These are phyloP conservation scores for Istiophorus platypterus DNA, from an alignment of 2,113 vertebrate species.

Conservation along the genomic window DNA sequence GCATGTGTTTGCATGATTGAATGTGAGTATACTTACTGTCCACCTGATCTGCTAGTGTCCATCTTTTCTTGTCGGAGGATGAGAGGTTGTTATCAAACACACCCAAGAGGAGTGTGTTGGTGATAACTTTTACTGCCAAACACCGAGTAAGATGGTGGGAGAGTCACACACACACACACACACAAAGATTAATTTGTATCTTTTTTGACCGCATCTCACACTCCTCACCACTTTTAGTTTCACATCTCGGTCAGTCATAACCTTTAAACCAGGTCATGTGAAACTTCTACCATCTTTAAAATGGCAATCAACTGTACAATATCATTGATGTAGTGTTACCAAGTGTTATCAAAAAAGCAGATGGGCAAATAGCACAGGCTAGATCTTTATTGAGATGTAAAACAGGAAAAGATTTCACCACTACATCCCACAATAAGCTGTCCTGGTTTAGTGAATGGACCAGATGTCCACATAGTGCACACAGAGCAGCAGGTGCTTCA, in stretches of 20 bases:
- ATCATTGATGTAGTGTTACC: neutral
- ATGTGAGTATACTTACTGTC: neutral
- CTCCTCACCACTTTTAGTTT: too few species aligned
- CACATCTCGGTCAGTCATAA: too few species aligned
- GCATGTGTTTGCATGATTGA: too few species aligned
- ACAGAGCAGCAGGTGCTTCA: slow-evolving; percentile 39
- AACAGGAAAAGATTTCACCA: slow-evolving; percentile 28
- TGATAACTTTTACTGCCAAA: too few species aligned
- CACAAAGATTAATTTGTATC: too few species aligned
- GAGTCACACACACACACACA: too few species aligned
- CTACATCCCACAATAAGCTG: slow-evolving; percentile 42
- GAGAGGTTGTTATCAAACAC: too few species aligned
- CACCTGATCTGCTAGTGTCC: too few species aligned
- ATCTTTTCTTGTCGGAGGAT: too few species aligned
- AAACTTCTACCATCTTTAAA: slow-evolving; percentile 3
- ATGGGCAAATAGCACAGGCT: slow-evolving; percentile 6
- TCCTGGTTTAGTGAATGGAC: slow-evolving; percentile 55
- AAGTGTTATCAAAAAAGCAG: slow-evolving; percentile 15
- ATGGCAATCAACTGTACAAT: neutral
- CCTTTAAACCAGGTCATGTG: neutral
- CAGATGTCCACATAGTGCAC: slow-evolving; percentile 44
- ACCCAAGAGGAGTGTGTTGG: too few species aligned
- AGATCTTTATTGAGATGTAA: slow-evolving; percentile 44
- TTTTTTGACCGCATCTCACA: too few species aligned
- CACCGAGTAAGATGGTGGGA: too few species aligned